Evolutionary conservation across 1,140 invertebrate genomes (phyloP), one percentile per base, ranked within the genome.

Genomic region (Drosophila gunungcola): DNA sequence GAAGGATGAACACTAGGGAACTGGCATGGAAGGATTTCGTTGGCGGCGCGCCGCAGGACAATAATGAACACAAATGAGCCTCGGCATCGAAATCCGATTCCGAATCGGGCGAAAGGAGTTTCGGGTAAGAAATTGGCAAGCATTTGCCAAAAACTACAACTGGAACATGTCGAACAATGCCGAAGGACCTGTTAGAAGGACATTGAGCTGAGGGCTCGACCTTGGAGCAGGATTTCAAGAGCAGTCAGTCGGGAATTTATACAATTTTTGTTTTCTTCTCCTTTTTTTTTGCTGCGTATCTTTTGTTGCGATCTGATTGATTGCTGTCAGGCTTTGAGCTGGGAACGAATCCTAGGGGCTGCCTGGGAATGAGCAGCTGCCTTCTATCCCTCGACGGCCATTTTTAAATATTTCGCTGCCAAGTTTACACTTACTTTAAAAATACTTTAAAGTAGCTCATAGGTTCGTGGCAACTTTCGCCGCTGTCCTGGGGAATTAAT

Each of bases 221-320:
- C 80, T 84, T 84, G 80, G 73, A 60, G 81, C 81, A 65, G 55
- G 11, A 48, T 52, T 63, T 81, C 61, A 64, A 78, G 60, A 81
- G 63, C 82, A 77, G 53, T 16, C 64, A 74, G 25, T 45, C 54
- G 62, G 48, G 45, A 65, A 78, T 72, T 86, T 77, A 85, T 73
- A 80, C 56, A 85, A 81, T 77, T 86, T 42, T 65, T 56, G 62
- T 51, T 51, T 68, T 51, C 38, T 51, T 52, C 52, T 55, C 34
- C 57, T 57, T 48, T 58, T 56, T 64, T 68, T 25, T 16, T 53
- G 38, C 60, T 67, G 61, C 56, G 49, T 83, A 84, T 88, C 83
- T 88, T 54, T 89, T 88, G 83, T 89, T 88, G 77, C 79, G 73
- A 88, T 88, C 83, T 88, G 83, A 88, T 88, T 88, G 83, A 88